A percentile compares a stretch with the other conserved stretches of the same genome.
phyloP scores from a whole-genome alignment of 2,888 invertebrate genomes.

The Chrysina gloriosa region DNA sequence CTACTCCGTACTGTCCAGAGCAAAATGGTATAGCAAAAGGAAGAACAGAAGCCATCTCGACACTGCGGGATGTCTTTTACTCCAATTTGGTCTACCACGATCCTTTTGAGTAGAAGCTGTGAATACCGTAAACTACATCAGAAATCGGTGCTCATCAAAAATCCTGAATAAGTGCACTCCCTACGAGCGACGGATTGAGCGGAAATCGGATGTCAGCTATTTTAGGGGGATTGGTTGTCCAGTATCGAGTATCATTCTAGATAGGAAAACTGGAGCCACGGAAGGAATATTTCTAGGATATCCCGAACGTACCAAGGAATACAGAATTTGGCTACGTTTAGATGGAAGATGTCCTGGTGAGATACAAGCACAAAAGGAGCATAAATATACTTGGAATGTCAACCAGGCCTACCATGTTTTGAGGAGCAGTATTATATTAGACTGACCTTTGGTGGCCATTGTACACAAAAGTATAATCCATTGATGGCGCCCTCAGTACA shows the following conservation, averaged over 20 bases:
- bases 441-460: too few relatives aligned
- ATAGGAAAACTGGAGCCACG: slow-evolving; percentile 49
- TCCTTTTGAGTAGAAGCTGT: slow-evolving; percentile 57
- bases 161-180: slow-evolving; percentile 47
- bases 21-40: slow-evolving; percentile 48
- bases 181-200: slow-evolving; percentile 49
- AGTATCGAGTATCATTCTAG: too few relatives aligned
- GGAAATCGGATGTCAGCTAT: slow-evolving; percentile 48
- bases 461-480: too few relatives aligned
- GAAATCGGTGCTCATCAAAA: slow-evolving; percentile 54
- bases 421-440: too few relatives aligned
- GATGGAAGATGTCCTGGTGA: too few relatives aligned
- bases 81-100: slow-evolving; percentile 48
- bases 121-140: slow-evolving; percentile 54
- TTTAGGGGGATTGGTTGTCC: slow-evolving; percentile 45
- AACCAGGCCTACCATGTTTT: too few relatives aligned
- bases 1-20: slow-evolving; percentile 44
- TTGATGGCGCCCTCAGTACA: too few relatives aligned
- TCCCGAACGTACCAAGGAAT: slow-evolving; percentile 49
- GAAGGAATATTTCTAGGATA: slow-evolving; percentile 53
- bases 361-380: too few relatives aligned
- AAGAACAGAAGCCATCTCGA: slow-evolving; percentile 55
- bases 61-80: slow-evolving; percentile 53
- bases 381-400: too few relatives aligned
- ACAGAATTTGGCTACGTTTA: slow-evolving; percentile 50